These are phyloP conservation scores for Drosophila jambulina DNA, from an alignment of 1,140 invertebrate species.

Conservation along the genomic window DNA sequence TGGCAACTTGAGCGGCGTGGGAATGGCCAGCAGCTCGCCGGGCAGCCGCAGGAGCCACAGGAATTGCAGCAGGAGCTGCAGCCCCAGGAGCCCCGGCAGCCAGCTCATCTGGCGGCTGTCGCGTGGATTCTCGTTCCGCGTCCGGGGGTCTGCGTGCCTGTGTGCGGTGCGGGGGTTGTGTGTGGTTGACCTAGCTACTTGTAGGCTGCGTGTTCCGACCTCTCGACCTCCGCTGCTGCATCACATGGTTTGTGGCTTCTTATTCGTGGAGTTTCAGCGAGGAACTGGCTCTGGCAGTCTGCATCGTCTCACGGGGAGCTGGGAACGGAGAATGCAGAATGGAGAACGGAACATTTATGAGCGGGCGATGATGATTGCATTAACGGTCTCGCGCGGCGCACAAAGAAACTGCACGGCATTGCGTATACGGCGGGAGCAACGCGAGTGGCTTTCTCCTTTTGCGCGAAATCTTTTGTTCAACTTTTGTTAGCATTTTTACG, in stretches of 20 bases:
- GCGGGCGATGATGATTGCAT: conserved; percentile 57
- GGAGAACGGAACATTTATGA: conserved; percentile 51
- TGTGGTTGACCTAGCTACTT: conserved; percentile 76
- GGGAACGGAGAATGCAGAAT: conserved; percentile 44
- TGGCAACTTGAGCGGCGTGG: conserved; percentile 80
- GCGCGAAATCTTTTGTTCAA: conserved; percentile 58
- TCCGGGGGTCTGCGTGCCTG: conserved; percentile 39
- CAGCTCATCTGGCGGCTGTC: conserved; percentile 65
- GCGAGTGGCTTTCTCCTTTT: conserved; percentile 77
- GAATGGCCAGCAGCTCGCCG: conserved; percentile 73
- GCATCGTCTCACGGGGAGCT: conserved; percentile 68
- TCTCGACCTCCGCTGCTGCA: conserved; percentile 71
- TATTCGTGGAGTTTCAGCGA: conserved; percentile 22
- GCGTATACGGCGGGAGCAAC: conserved; percentile 41
- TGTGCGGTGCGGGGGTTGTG: conserved; percentile 1
- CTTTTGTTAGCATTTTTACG: conserved; percentile 30
- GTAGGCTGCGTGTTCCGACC: conserved; percentile 67
- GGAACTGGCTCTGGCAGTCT: conserved; percentile 44
- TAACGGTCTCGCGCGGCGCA: conserved; percentile 52
- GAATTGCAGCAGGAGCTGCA: conserved; percentile 67
- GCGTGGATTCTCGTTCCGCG: conserved; percentile 25
- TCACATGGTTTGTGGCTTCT: conserved; percentile 71
- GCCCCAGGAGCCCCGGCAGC: conserved; percentile 74
- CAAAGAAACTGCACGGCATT: conserved; percentile 65
- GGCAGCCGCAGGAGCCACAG: conserved; percentile 74